These are phyloP conservation scores for Acleris emargana DNA, from an alignment of 2,888 invertebrate species.

Conservation along the genomic window DNA sequence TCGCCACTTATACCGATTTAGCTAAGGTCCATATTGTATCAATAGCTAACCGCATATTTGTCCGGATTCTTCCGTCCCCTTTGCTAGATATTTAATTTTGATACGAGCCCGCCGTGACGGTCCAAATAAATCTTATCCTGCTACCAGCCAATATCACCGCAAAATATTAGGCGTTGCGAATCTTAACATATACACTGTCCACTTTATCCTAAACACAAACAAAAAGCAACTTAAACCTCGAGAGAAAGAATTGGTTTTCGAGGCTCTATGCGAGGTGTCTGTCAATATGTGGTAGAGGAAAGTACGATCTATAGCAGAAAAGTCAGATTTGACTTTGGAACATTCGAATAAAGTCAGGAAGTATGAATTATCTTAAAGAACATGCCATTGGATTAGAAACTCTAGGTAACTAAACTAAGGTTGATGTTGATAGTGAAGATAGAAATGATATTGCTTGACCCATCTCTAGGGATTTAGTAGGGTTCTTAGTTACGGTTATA, in stretches of 20 bases:
- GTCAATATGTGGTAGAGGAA: conserved; percentile 46
- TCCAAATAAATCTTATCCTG: conserved; percentile 75
- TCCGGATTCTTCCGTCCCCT: conserved; percentile 45
- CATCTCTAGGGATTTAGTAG: conserved; percentile 72
- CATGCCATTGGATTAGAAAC: conserved; percentile 35
- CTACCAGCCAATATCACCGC: conserved; percentile 77
- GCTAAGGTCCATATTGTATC: conserved; percentile 9
- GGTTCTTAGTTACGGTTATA: conserved; percentile 80
- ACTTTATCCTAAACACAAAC: conserved; percentile 42
- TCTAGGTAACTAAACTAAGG: conserved; percentile 25
- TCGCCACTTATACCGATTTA: too few relatives aligned
- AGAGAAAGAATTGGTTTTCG: conserved; percentile 43
- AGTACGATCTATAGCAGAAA: conserved; percentile 48
- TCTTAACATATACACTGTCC: conserved; percentile 66
- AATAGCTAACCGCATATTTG: conserved; percentile 45
- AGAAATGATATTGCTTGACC: conserved; percentile 60
- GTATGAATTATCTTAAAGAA: conserved; percentile 38
- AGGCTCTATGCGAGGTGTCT: conserved; percentile 33
- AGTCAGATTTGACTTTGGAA: conserved; percentile 50
- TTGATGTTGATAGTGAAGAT: conserved; percentile 34
- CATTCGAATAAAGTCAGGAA: conserved; percentile 42
- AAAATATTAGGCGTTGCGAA: conserved; percentile 80
- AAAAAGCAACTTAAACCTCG: conserved; percentile 41
- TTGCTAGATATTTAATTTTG: conserved; percentile 79
- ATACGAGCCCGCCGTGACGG: conserved; percentile 74